Percentiles rank a stretch among this genome's conserved stretches.
These are phyloP conservation scores for Micromesistius poutassou DNA, from an alignment of 2,797 vertebrate genomes.

Conservation along the genomic window DNA sequence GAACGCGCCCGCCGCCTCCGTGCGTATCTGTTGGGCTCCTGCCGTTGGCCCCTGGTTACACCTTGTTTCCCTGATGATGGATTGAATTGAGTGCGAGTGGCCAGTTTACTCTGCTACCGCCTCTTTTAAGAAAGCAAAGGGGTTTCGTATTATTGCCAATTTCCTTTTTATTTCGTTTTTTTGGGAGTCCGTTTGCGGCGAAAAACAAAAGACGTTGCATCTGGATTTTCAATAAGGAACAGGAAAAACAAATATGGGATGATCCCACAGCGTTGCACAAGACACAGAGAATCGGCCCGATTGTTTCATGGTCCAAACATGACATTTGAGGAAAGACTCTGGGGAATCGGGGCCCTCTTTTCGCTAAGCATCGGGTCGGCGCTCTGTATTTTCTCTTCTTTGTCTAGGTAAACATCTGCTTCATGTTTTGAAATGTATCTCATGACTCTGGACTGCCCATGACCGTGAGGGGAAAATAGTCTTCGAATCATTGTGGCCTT, in stretches of 20 bases:
- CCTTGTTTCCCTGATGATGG: conserved; percentile 40
- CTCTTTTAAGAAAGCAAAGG: conserved; percentile 35
- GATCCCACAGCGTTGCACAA: conserved; percentile 58
- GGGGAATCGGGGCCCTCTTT: conserved; percentile 51
- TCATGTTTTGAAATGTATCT: conserved; percentile 74
- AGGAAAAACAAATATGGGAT: conserved; percentile 49
- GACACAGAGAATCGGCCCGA: conserved; percentile 43
- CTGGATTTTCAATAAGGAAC: conserved; percentile 57
- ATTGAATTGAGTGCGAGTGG: conserved; percentile 37
- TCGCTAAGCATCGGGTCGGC: conserved; percentile 17
- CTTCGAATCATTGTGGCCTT: conserved; percentile 73
- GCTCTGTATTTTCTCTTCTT: conserved; percentile 58
- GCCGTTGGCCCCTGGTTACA: not conserved
- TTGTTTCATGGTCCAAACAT: conserved; percentile 50
- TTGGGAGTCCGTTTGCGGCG: conserved; percentile 31
- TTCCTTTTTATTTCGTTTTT: conserved; percentile 49
- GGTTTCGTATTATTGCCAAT: conserved; percentile 57
- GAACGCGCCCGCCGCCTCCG: conserved; percentile 7
- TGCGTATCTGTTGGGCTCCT: conserved; percentile 16
- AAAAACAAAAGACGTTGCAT: conserved; percentile 43
- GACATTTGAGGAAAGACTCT: conserved; percentile 57
- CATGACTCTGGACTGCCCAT: conserved; percentile 66
- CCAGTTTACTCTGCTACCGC: conserved; percentile 39
- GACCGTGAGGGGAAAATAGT: conserved; percentile 72
- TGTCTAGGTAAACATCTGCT: conserved; percentile 78